Base-by-base conservation (phyloP, 2,797 vertebrate genomes). In the Lutjanus campechanus region DNA sequence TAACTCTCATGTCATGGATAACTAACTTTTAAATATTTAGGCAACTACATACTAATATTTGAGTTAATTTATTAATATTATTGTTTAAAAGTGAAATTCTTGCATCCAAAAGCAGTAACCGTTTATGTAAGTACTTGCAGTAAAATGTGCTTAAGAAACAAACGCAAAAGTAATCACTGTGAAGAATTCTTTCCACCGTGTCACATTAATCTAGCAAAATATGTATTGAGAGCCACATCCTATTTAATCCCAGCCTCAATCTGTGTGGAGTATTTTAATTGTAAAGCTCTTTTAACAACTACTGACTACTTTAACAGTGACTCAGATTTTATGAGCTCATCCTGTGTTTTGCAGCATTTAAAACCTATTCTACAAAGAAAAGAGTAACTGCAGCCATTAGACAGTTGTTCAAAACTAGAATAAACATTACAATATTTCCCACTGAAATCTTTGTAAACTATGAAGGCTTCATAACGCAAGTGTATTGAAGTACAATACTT, bases 221-320 rank as follows among this genome's bases (percentile, higher is more conserved):
- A 4, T 5, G 3, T 46, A 13, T 43, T 15, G 1, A 70, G 25
- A 69, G 19, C 46, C 12, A 11, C 22, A 8, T 17, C 36, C 7
- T 63, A 8, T 36, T 8, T 17, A 19, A 61, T 77, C 50, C 11
- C 25, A 46, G 6, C 36, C 43, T 54, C 0, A 17, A 64, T 53
- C 9, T 49, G 29, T 53, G 5, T 46, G 56, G 8, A 65, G 15
- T 22, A 49, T 73, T 73, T 74, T 40, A 64, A 41, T 46, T 13
- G 44, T 20, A 11, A 49, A 55, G 51, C 13, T 41, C 19, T 22
- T 50, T 11, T 9, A 46, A 50, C 17, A 64, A 16, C 50, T 55
- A 0, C 36, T 25, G 20, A 29, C 13, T 53, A 20, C 15, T 64
- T 25, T 20, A 46, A 56, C 25, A 11, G 12, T 58, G 20, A 12